phyloP scores from a whole-genome alignment of 2,888 invertebrate genomes.

The Phaonia tiefii region DNA sequence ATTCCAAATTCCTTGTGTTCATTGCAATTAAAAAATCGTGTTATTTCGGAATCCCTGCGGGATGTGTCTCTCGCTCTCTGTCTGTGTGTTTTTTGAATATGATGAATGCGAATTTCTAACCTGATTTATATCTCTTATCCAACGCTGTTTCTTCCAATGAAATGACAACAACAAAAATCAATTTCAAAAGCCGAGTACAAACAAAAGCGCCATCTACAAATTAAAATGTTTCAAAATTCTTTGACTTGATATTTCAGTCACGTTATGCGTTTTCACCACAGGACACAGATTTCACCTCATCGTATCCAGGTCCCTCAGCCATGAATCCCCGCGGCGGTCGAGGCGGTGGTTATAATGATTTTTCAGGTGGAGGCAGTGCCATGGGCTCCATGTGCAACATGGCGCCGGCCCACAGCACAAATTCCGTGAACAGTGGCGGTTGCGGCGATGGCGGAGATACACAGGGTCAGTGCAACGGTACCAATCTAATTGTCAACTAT shows the following conservation, averaged over 20 bases:
- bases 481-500: constrained; percentile 97
- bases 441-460: constrained; percentile 73
- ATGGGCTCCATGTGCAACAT: constrained; percentile 76
- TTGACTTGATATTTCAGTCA: constrained; percentile 80
- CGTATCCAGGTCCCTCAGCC: constrained; percentile 79
- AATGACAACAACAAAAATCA: constrained; percentile 18
- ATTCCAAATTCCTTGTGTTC: constrained; percentile 25
- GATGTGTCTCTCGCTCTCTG: neutral
- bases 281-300: constrained; percentile 81
- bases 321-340: constrained; percentile 76
- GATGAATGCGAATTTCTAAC: constrained; percentile 18
- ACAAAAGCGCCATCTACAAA: constrained; percentile 75
- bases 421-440: constrained; percentile 74
- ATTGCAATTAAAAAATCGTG: constrained; percentile 23
- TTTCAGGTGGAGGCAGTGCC: constrained; percentile 74
- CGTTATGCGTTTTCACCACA: constrained; percentile 81
- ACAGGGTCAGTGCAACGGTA: constrained; percentile 80
- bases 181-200: constrained; percentile 68
- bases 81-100: constrained; percentile 9
- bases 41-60: constrained; percentile 22
- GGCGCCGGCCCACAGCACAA: constrained; percentile 74
- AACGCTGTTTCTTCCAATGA: constrained; percentile 15
- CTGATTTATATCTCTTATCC: constrained; percentile 14
- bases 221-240: constrained; percentile 74
- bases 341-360: constrained; percentile 77